Conservation (phyloP, 2,113 vertebrate species). For the Azemiops feae region DNA sequence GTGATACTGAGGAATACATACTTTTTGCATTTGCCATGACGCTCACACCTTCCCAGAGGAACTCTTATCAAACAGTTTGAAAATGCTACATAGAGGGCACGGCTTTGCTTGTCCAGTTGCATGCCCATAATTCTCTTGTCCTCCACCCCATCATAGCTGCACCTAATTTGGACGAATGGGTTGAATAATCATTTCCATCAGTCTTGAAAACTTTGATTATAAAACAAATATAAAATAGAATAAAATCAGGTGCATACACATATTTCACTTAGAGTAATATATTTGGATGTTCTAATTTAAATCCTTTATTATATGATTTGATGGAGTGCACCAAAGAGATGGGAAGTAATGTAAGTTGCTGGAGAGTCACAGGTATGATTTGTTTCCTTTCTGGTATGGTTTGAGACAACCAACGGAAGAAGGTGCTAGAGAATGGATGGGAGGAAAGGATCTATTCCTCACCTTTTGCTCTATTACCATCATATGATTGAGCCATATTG, state of each 20-base stretch:
- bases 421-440: background rate
- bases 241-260: conserved; percentile 18
- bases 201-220: conserved; percentile 32
- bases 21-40: conserved; percentile 93
- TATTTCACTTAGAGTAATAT: background rate
- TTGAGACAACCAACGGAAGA: background rate
- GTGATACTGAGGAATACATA: conserved; percentile 53
- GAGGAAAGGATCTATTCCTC: background rate
- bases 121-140: conserved; percentile 92
- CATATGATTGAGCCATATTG: background rate
- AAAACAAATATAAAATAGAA: conserved; percentile 14
- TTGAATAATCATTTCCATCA: background rate
- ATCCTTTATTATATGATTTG: background rate
- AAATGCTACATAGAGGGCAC: conserved; percentile 86
- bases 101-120: conserved; percentile 87
- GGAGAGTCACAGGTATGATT: background rate
- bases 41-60: conserved; percentile 90
- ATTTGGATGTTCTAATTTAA: background rate
- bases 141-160: conserved; percentile 90
- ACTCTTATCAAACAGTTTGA: conserved; percentile 92
- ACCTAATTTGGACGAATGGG: conserved; percentile 68
- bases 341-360: background rate
- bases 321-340: background rate
- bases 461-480: background rate
- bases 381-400: background rate